A percentile compares a stretch with the other conserved stretches of the same genome.
Conservation (phyloP, 1,140 invertebrate species). For the Drosophila rufa region DNA sequence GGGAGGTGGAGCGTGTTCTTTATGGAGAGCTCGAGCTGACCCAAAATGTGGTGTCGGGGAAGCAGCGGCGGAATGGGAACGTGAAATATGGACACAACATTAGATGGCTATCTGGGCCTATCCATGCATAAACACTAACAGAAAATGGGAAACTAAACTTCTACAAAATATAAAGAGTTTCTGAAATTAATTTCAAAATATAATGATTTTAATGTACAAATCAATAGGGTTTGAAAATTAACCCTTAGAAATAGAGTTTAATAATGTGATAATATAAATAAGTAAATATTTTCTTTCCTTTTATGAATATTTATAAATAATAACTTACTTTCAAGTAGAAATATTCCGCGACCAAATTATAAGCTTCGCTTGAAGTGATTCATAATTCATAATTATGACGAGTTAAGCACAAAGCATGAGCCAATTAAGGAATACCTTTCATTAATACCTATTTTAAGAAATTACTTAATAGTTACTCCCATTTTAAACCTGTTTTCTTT, state of each 20-base stretch:
- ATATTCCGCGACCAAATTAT: background rate
- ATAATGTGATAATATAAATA: too few species aligned
- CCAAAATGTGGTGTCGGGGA: slow-evolving; percentile 31
- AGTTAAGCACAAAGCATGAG: background rate
- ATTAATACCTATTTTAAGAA: background rate
- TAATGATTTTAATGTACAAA: too few species aligned
- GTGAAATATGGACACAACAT: slow-evolving; percentile 43
- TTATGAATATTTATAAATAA: too few species aligned
- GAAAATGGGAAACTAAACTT: background rate
- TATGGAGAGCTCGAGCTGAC: slow-evolving; percentile 33
- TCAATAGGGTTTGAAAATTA: too few species aligned
- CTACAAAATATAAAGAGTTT: background rate
- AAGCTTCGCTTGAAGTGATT: too few species aligned
- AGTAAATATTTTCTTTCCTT: too few species aligned
- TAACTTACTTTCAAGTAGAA: too few species aligned
- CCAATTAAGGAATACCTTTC: background rate
- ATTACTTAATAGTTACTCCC: background rate
- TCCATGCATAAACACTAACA: slow-evolving; percentile 23
- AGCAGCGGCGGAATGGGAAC: slow-evolving; percentile 35
- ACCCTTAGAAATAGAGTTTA: too few species aligned
- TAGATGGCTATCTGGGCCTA: slow-evolving; percentile 38
- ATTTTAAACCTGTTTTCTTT: background rate
- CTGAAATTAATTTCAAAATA: too few species aligned
- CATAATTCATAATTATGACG: background rate
- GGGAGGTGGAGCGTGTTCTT: slow-evolving; percentile 4